Evolutionary conservation across 1,140 invertebrate species (phyloP), one percentile per base, ranked within the genome.

Genomic region (Lethrus apterus): DNA sequence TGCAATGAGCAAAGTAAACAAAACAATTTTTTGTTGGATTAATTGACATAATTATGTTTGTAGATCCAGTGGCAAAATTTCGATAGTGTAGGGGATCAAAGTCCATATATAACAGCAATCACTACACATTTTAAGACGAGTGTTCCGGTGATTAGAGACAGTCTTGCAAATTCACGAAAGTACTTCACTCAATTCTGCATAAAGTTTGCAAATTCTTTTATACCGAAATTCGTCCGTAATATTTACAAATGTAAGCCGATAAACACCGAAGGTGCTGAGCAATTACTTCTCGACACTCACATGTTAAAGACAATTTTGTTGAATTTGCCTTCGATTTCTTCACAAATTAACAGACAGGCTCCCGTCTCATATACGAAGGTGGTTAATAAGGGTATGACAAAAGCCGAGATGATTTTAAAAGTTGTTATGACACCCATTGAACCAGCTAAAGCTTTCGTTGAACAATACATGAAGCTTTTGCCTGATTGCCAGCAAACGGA

Each of bases 141-240:
- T 0, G 80, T 99, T 35, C 95, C 95, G 0, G 71, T 86, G 4
- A 80, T 99, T 8, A 67, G 96, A 46, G 92, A 98, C 62, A 87
- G 92, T 62, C 72, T 99, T n/a, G 80, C 89, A 1, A 89, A 89
- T 11, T 94, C 93, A 1, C 72, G 94, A 24, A 99, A 98, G 74
- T 98, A 98, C 68, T 99, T 98, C 66, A 98, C 94, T 0, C 91
- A 98, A 66, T 92, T 99, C 60, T 98, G 94, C 66, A 83, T 95
- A 8, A 90, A 94, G 64, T 96, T 98, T 73, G 91, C 88, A 0
- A 94, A 89, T 60, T 83, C 86, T 0, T 97, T 98, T 54, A 97
- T 96, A 65, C 87, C 90, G 10, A 98, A 97, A 67, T 93, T 94
- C 60, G 85, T 98, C 19, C 84, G 87, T 46, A 85, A 89, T 57